Conservation (phyloP, 2,113 vertebrate genomes). For the Hystrix brachyura region DNA sequence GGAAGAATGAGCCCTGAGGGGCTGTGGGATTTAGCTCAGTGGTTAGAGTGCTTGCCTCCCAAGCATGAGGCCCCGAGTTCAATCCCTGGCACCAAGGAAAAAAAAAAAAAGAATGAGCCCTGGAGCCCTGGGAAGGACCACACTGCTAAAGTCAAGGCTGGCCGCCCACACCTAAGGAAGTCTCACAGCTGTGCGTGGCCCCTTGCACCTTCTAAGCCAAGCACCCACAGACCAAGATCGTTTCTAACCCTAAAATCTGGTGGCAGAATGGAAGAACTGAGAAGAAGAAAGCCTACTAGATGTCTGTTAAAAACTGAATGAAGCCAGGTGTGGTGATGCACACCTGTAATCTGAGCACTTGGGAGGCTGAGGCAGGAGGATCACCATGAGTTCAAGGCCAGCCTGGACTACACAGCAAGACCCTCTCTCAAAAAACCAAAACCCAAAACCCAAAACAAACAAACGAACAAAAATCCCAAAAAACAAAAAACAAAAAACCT, state of each 20-base stretch:
- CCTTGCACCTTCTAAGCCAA: background rate
- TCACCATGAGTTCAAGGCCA: too few species aligned
- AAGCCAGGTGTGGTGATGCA: background rate
- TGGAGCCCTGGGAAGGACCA: background rate
- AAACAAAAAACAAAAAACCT: background rate
- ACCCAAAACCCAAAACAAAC: too few species aligned
- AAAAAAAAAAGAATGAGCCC: background rate
- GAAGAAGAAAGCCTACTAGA: conserved; percentile 40
- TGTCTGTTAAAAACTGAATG: conserved; percentile 43
- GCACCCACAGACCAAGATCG: background rate
- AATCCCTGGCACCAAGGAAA: too few species aligned
- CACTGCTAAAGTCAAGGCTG: background rate
- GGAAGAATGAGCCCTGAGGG: background rate
- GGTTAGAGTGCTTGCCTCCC: too few species aligned
- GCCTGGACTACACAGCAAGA: too few species aligned
- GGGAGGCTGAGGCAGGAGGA: too few species aligned
- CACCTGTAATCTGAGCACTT: too few species aligned
- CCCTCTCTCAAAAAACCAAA: too few species aligned
- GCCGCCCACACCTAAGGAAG: background rate
- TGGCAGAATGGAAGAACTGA: background rate
- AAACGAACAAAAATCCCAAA: too few species aligned
- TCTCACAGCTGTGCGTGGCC: background rate
- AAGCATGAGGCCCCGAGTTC: too few species aligned
- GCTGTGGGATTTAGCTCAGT: too few species aligned
- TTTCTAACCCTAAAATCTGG: background rate